Evolutionary conservation across 1,140 invertebrate species (phyloP).

Genomic region (Elymnias hypermnestra): DNA sequence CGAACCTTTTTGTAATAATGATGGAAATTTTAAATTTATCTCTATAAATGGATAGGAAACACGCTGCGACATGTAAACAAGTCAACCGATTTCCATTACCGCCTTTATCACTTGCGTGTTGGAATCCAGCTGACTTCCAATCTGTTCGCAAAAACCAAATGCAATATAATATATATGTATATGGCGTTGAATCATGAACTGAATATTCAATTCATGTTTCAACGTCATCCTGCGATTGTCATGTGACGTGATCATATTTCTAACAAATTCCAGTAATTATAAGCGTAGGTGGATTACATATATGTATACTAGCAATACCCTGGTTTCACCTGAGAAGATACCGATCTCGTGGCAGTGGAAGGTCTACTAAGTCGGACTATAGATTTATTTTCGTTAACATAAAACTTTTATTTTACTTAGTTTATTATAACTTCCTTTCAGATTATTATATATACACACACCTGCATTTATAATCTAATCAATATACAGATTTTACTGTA

Average conservation of each 20-base stretch:
- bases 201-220: neutral
- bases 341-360: too few relatives aligned
- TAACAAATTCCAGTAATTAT: slow-evolving; percentile 2
- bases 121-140: slow-evolving; percentile 10
- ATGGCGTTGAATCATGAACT: too few relatives aligned
- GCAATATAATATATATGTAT: neutral
- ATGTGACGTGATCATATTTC: slow-evolving; percentile 11
- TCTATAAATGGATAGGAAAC: neutral
- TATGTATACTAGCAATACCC: too few relatives aligned
- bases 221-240: slow-evolving; percentile 3
- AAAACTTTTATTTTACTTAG: too few relatives aligned
- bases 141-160: slow-evolving; percentile 5
- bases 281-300: too few relatives aligned
- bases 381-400: too few relatives aligned
- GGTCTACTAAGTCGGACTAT: too few relatives aligned
- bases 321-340: too few relatives aligned
- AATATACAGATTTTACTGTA: too few relatives aligned
- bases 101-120: slow-evolving; percentile 9
- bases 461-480: too few relatives aligned
- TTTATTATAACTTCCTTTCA: too few relatives aligned
- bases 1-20: slow-evolving; percentile 1
- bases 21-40: slow-evolving; percentile 1
- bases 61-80: slow-evolving; percentile 1
- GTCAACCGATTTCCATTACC: slow-evolving; percentile 2
- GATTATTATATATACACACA: too few relatives aligned